Conservation (phyloP, 1,140 invertebrate species). For the Elymnias hypermnestra region DNA sequence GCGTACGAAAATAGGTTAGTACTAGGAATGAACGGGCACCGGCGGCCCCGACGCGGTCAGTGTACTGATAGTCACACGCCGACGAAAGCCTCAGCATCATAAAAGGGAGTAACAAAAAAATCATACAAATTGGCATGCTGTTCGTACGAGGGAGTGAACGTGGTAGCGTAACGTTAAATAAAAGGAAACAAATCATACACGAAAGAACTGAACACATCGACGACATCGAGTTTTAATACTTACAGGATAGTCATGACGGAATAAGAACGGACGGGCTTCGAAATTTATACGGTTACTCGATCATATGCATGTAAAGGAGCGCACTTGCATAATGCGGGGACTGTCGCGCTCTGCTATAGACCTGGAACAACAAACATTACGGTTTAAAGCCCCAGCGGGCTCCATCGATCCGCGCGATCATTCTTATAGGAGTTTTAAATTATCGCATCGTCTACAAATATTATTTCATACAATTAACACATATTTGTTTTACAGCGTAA, state of each 20-base stretch:
- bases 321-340: constrained; percentile 65
- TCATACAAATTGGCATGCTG: constrained; percentile 70
- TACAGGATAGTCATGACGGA: constrained; percentile 62
- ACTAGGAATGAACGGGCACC: constrained; percentile 58
- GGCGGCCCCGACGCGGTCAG: constrained; percentile 65
- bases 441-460: no score
- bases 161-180: constrained; percentile 68
- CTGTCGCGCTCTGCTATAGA: constrained; percentile 39
- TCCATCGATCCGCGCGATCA: constrained; percentile 20
- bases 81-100: constrained; percentile 76
- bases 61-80: constrained; percentile 68
- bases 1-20: constrained; percentile 65
- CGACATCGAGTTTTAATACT: constrained; percentile 62
- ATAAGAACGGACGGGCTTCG: constrained; percentile 43
- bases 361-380: constrained; percentile 66
- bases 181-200: constrained; percentile 48
- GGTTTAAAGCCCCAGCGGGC: constrained; percentile 46
- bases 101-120: constrained; percentile 65
- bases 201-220: constrained; percentile 65
- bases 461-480: no score
- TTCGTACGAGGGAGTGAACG: constrained; percentile 72
- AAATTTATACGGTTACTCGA: constrained; percentile 50
- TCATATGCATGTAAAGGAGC: constrained; percentile 50
- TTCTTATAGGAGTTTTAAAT: neutral
- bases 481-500: no score